Percentiles rank a stretch among this genome's conserved stretches.
These are phyloP conservation scores for Natator depressus DNA, from an alignment of 2,113 vertebrate species.

Conservation along the genomic window DNA sequence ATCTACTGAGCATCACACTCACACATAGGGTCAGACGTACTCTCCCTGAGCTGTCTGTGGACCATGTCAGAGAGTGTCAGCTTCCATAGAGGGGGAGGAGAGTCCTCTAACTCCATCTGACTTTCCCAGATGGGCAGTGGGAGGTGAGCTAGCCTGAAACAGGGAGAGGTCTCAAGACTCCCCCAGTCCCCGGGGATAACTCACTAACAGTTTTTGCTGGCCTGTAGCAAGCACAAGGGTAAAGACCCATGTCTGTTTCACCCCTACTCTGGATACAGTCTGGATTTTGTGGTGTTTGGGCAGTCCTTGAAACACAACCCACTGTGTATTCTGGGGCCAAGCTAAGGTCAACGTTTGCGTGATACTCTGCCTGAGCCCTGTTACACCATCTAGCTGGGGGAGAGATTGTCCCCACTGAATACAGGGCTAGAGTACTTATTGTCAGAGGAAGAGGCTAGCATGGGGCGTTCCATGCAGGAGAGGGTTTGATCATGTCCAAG, in stretches of 20 bases:
- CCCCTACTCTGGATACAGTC: background rate
- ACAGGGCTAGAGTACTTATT: background rate
- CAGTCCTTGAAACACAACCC: background rate
- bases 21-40: fast-evolving
- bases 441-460: background rate
- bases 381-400: background rate
- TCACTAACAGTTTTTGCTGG: background rate
- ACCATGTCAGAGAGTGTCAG: fast-evolving
- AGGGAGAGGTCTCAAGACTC: no score
- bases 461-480: background rate
- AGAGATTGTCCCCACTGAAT: background rate
- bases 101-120: background rate
- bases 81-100: background rate
- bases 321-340: background rate
- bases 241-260: background rate
- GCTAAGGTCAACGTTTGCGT: background rate
- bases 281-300: background rate
- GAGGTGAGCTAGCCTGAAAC: background rate
- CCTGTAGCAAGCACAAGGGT: background rate
- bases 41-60: background rate
- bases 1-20: background rate
- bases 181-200: no score
- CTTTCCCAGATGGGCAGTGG: background rate
- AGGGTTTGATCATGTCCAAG: background rate
- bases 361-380: background rate